phyloP scores from a whole-genome alignment of 2,797 vertebrate genomes.

The Steatocranus sp. region DNA sequence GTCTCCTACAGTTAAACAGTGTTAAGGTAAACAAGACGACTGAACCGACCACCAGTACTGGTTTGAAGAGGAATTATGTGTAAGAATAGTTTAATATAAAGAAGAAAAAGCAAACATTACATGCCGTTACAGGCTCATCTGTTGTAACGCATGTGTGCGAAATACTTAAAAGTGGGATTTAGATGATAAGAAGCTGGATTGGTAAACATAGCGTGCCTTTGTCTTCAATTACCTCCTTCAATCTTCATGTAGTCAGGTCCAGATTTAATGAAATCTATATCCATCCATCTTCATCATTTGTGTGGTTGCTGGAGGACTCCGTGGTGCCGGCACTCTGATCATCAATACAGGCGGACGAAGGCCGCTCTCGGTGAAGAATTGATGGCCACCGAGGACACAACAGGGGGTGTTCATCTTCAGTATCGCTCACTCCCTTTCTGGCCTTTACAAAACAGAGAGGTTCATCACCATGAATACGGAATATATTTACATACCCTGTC shows the following conservation, averaged over 20 bases:
- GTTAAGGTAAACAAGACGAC: neutral
- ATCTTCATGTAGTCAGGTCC: conserved; percentile 68
- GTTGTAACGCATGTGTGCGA: neutral
- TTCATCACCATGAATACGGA: conserved; percentile 67
- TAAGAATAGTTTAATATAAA: neutral
- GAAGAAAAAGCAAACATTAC: neutral
- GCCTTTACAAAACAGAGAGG: conserved; percentile 54
- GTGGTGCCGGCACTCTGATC: conserved; percentile 4
- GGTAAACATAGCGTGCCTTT: conserved; percentile 44
- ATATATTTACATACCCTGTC: conserved; percentile 60
- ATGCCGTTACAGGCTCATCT: neutral
- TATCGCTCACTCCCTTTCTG: conserved; percentile 61
- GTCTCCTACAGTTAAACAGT: accelerated
- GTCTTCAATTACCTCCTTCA: conserved; percentile 62
- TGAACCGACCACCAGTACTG: neutral
- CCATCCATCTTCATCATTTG: conserved; percentile 69
- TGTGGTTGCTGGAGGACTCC: conserved; percentile 40
- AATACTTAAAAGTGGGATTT: neutral
- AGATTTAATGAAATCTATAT: conserved; percentile 70
- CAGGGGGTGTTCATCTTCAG: conserved; percentile 57
- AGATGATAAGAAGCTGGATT: conserved; percentile 13
- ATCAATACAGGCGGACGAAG: conserved; percentile 59
- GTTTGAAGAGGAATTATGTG: accelerated
- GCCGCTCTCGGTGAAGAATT: conserved; percentile 59
- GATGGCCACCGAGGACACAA: conserved; percentile 60